Evolutionary conservation across 2,888 invertebrate genomes (phyloP), one percentile per base, ranked within the genome.

Genomic region (Stramonita haemastoma): DNA sequence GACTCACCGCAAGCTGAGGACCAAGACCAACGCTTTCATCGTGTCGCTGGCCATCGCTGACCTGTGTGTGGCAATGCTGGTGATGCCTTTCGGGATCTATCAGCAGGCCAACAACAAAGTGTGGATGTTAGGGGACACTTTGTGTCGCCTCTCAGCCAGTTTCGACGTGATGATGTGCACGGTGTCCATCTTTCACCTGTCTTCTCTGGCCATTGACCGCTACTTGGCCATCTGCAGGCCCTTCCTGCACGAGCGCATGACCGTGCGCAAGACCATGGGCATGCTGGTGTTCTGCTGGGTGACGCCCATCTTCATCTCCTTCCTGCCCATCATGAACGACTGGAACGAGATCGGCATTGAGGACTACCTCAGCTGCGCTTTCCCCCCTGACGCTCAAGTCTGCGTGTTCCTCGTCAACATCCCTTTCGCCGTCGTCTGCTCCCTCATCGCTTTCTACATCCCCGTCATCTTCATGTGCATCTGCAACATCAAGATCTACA

Each of bases 151-250:
- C 1, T 93, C 93, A 26, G 93, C 93, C 34, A 94, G 95, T 90
- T 92, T 95, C 66, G 95, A 95, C 90, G 95, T 95, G 86, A 95
- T 95, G 95, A 93, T 95, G 90, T 94, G 94, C 46, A 95, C 95
- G 1, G 94, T 94, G 36, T 95, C 95, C 36, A 95, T 95, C 70
- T 93, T 95, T 73, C 95, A 95, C 90, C 92, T 95, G 84, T 94
- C 94, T 29, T 95, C 94, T 90, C 90, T 95, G 66, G 95, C 95
- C 70, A 92, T 94, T 26, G 95, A 95, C 91, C 92, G 95, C 11
- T 95, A 95, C 90, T 91, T 95, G 36, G 95, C 95, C 88, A 95
- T 95, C 36, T 95, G 95, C 92, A 91, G 93, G 29, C 95, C 95
- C 29, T 94, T 94, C 87, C 93, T 94, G 29, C 95, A 95, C 89